A percentile compares a stretch with the other conserved stretches of the same genome.
Evolutionary conservation across 1,140 invertebrate genomes (phyloP).

Genomic region (Ceratosolen solmsi): DNA sequence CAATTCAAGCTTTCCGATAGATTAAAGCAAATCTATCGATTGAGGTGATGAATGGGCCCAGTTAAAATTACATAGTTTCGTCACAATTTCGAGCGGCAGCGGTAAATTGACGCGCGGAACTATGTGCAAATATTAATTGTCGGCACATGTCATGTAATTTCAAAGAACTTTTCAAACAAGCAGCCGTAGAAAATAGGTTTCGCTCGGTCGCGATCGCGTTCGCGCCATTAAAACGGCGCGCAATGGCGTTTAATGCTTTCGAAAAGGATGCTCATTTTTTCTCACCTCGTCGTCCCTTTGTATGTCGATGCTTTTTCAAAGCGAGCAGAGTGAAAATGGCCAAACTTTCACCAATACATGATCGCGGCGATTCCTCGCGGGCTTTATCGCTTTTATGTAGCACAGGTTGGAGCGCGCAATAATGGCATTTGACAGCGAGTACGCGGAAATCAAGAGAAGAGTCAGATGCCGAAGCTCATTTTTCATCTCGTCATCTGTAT

Average conservation of each 20-base stretch:
- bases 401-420: neutral
- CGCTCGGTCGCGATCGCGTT: neutral
- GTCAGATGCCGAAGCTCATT: too few species aligned
- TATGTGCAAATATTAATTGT: conserved; percentile 1
- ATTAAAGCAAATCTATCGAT: neutral
- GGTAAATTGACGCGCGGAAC: too few species aligned
- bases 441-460: neutral
- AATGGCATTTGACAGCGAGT: neutral
- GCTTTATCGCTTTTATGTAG: neutral
- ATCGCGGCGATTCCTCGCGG: neutral
- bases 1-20: neutral
- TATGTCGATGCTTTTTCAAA: neutral
- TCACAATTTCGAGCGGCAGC: neutral
- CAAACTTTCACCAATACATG: conserved; percentile 8
- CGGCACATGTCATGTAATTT: neutral
- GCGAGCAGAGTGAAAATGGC: neutral
- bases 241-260: conserved; percentile 15
- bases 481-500: too few species aligned
- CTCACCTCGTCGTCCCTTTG: neutral
- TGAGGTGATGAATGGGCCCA: neutral
- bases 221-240: neutral
- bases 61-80: neutral
- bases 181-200: neutral
- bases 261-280: neutral
- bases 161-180: neutral